Conservation (phyloP, 2,797 vertebrate species). For the Sebastes itinus region DNA sequence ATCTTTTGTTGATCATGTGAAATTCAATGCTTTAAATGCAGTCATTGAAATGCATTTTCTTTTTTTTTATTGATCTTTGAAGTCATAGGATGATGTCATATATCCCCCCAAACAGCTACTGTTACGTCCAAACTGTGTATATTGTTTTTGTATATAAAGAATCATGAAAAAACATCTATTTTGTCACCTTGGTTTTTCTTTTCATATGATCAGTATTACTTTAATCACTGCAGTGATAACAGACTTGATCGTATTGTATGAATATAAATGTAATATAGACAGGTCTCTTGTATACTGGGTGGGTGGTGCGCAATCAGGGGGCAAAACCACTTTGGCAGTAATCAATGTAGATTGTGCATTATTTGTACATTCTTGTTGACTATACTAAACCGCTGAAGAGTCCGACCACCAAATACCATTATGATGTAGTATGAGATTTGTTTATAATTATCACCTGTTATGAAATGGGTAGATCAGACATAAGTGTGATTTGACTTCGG, state of each 20-base stretch:
- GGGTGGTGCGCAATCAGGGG: no score
- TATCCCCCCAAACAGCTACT: constrained; percentile 32
- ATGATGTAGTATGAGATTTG: no score
- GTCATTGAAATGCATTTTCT: not conserved
- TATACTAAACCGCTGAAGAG: no score
- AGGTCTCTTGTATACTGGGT: no score
- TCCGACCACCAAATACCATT: no score
- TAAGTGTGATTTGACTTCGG: no score
- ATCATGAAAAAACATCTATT: not conserved
- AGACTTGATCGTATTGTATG: not conserved
- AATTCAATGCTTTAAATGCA: not conserved
- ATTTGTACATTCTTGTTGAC: no score
- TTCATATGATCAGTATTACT: not conserved
- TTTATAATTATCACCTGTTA: no score
- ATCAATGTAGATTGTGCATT: no score
- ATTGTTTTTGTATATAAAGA: constrained; percentile 71
- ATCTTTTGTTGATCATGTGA: not conserved
- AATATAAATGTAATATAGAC: not conserved
- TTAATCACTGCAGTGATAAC: not conserved
- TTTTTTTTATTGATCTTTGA: constrained; percentile 8
- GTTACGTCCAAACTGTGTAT: constrained; percentile 48
- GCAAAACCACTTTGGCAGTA: no score
- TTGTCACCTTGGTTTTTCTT: not conserved
- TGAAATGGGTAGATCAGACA: no score
- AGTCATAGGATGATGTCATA: constrained; percentile 30